Conservation (phyloP, 2,888 invertebrate species). For the Pterostichus niger region DNA sequence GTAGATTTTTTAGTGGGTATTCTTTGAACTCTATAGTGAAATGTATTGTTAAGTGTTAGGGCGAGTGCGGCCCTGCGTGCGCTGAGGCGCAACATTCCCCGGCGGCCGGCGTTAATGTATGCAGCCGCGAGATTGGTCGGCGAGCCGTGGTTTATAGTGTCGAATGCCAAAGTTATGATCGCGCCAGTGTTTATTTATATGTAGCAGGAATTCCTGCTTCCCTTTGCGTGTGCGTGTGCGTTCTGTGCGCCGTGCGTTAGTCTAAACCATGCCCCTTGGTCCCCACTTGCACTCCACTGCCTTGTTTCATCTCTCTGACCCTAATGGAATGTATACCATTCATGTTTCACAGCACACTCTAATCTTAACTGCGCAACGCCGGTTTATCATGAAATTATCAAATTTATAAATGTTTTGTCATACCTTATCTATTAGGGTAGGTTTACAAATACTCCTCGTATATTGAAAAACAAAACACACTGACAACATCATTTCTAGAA, state of each 20-base stretch:
- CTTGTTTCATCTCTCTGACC: too few species aligned
- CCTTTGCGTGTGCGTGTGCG: conserved; percentile 34
- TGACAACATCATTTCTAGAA: too few species aligned
- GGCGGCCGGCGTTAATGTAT: conserved; percentile 55
- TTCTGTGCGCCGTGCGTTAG: conserved; percentile 4
- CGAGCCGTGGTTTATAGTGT: conserved; percentile 73
- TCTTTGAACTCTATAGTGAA: too few species aligned
- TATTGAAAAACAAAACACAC: too few species aligned
- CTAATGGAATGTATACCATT: conserved; percentile 8
- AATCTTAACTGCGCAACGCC: not conserved
- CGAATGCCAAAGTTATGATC: conserved; percentile 71
- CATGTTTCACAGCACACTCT: not conserved
- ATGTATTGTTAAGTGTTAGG: not conserved
- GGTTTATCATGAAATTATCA: not conserved
- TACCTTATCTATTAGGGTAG: not conserved
- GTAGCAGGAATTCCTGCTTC: conserved; percentile 61
- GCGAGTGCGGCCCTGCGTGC: conserved; percentile 39
- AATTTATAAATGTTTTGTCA: conserved; percentile 1
- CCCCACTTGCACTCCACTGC: too few species aligned
- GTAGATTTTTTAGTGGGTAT: too few species aligned
- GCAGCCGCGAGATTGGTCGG: conserved; percentile 59
- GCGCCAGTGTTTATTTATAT: conserved; percentile 64
- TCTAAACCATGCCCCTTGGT: conserved; percentile 1
- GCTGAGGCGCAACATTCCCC: conserved; percentile 55
- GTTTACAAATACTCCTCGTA: conserved; percentile 6